phyloP scores from a whole-genome alignment of 2,113 vertebrate species.

The Salvelinus fontinalis region DNA sequence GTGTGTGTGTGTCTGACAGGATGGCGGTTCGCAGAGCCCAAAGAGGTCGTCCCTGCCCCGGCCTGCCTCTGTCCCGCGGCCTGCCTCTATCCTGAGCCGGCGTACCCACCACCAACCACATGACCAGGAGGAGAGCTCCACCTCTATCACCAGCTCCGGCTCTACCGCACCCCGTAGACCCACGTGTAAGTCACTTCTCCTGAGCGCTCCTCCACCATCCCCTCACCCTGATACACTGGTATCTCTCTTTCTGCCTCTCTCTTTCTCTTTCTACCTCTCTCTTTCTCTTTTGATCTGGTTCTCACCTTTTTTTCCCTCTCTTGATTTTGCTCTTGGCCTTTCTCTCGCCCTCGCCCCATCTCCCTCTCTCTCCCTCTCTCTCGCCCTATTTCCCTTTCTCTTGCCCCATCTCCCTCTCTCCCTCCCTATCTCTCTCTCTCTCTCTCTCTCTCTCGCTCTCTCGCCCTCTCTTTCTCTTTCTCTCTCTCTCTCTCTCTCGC shows the following conservation, averaged over 20 bases:
- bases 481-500: too few species aligned
- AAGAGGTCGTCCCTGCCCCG: constrained; percentile 89
- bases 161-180: constrained; percentile 89
- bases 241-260: constrained; percentile 1
- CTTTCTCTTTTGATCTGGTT: background rate
- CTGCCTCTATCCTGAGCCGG: constrained; percentile 86
- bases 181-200: constrained; percentile 77
- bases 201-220: constrained; percentile 65
- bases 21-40: constrained; percentile 87
- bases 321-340: background rate
- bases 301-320: constrained; percentile 1
- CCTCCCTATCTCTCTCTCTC: rapidly evolving
- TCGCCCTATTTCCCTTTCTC: too few species aligned
- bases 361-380: too few species aligned
- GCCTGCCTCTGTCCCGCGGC: constrained; percentile 86
- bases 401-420: too few species aligned
- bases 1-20: constrained; percentile 74
- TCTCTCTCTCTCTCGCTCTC: too few species aligned
- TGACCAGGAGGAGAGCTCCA: constrained; percentile 89
- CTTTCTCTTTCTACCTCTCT: constrained; percentile 7
- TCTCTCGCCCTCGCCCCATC: background rate
- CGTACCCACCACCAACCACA: constrained; percentile 77
- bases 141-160: constrained; percentile 89
- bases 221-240: constrained; percentile 20
- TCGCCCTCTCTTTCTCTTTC: too few species aligned